Evolutionary conservation across 2,113 vertebrate genomes (phyloP).

Genomic region (Nicator chloris): DNA sequence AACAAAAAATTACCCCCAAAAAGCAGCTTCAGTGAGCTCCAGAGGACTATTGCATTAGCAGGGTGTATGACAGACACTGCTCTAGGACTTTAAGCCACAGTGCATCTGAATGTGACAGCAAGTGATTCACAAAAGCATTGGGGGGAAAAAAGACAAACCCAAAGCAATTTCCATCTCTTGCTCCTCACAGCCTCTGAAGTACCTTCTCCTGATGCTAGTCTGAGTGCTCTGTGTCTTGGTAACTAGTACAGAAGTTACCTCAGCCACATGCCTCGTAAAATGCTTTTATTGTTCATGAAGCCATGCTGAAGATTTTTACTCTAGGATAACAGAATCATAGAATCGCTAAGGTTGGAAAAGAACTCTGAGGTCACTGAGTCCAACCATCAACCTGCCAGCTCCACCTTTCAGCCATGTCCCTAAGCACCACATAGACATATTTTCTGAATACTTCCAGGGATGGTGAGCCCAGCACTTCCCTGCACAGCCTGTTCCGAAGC

Average conservation of each 20-base stretch:
- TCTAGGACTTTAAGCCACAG: neutral
- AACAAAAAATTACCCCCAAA: neutral
- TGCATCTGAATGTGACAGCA: neutral
- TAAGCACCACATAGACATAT: too few species aligned
- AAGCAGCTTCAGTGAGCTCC: neutral
- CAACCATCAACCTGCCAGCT: neutral
- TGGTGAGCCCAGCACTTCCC: neutral
- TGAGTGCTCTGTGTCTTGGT: too few species aligned
- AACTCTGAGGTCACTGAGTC: neutral
- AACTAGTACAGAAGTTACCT: neutral
- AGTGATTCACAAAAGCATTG: fast-evolving
- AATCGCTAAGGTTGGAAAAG: neutral
- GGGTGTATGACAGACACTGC: too few species aligned
- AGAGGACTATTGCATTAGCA: neutral
- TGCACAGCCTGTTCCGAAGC: too few species aligned
- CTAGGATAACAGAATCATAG: neutral
- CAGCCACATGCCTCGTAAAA: fast-evolving
- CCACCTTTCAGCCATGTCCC: neutral
- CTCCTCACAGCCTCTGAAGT: too few species aligned
- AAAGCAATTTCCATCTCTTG: neutral
- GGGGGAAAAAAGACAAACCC: fast-evolving
- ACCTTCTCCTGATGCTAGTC: too few species aligned
- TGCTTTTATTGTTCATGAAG: neutral
- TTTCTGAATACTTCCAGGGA: neutral
- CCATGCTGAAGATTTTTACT: neutral